These are phyloP conservation scores for Hippoglossus hippoglossus DNA, from an alignment of 2,797 vertebrate species.

Conservation along the genomic window DNA sequence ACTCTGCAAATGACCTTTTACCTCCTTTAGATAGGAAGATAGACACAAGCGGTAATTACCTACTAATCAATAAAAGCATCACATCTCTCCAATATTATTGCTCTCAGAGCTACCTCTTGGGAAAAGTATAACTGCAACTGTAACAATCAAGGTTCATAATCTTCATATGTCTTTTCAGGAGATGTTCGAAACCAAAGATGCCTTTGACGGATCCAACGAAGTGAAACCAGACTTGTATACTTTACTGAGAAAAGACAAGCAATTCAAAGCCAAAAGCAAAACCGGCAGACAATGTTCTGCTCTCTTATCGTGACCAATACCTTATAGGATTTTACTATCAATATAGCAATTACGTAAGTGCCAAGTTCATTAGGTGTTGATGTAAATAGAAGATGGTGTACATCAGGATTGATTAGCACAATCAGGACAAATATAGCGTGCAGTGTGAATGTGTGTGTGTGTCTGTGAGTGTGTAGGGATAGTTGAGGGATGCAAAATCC, in stretches of 20 bases:
- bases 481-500: slow-evolving; percentile 27
- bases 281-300: neutral
- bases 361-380: slow-evolving; percentile 60
- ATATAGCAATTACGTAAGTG: slow-evolving; percentile 54
- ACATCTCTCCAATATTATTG: slow-evolving; percentile 31
- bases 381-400: slow-evolving; percentile 25
- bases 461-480: neutral
- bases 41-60: slow-evolving; percentile 34
- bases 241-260: neutral
- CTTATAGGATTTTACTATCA: slow-evolving; percentile 51
- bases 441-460: neutral
- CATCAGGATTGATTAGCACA: slow-evolving; percentile 28
- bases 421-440: neutral
- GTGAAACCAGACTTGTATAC: neutral
- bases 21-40: neutral
- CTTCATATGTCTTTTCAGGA: slow-evolving; percentile 4
- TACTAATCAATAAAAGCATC: slow-evolving; percentile 43
- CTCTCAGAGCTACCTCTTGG: slow-evolving; percentile 9
- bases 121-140: slow-evolving; percentile 13
- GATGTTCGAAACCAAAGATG: slow-evolving; percentile 1
- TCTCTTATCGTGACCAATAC: neutral
- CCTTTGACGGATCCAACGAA: neutral
- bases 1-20: slow-evolving; percentile 34
- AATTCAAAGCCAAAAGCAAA: neutral
- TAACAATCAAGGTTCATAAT: slow-evolving; percentile 36